These are phyloP conservation scores for Suricata suricatta DNA, from an alignment of 2,113 vertebrate species.

Conservation along the genomic window DNA sequence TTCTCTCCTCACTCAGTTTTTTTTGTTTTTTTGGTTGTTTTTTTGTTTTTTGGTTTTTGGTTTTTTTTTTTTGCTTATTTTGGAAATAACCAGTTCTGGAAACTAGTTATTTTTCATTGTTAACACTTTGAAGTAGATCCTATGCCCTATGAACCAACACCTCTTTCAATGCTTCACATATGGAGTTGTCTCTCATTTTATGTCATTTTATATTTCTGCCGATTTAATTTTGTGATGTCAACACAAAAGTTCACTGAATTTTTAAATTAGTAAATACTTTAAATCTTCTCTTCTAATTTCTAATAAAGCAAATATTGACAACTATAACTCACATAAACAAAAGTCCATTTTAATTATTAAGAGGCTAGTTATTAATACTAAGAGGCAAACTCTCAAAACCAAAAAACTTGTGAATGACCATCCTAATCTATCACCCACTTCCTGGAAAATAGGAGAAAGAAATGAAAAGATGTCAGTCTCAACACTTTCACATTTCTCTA, in stretches of 20 bases:
- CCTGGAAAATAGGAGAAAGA: not conserved
- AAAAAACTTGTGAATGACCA: not conserved
- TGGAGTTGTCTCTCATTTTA: not conserved
- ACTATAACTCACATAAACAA: not conserved
- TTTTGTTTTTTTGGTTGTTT: not conserved
- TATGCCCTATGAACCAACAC: not conserved
- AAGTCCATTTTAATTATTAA: not conserved
- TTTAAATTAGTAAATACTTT: not conserved
- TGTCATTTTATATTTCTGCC: not conserved
- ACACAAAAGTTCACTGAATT: not conserved
- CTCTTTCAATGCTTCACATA: not conserved
- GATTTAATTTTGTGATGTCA: not conserved
- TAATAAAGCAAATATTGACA: conserved; percentile 13
- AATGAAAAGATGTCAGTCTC: not conserved
- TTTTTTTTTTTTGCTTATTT: not conserved
- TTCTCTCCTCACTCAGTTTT: not conserved
- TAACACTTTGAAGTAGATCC: not conserved
- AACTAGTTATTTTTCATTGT: not conserved
- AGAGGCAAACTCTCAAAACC: not conserved
- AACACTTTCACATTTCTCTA: not conserved
- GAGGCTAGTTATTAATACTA: not conserved
- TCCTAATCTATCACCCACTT: not conserved
- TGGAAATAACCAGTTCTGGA: not conserved
- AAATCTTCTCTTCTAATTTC: not conserved
- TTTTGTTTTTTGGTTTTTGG: not conserved